These are phyloP conservation scores for Orientallactaga sibirica DNA, from an alignment of 2,797 vertebrate species.

Conservation along the genomic window DNA sequence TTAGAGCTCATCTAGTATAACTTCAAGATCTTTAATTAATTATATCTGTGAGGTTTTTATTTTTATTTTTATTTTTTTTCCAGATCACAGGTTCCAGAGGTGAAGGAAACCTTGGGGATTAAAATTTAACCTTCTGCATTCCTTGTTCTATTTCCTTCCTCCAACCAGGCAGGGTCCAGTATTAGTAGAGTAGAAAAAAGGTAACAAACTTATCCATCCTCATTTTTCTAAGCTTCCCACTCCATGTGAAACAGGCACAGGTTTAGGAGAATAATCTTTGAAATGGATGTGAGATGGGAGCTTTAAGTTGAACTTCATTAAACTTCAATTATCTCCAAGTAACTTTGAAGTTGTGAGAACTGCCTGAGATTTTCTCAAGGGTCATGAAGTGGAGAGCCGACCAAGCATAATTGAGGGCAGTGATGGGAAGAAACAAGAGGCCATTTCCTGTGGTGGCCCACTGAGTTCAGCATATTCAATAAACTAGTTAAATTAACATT, in stretches of 20 bases:
- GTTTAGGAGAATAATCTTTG: background rate
- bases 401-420: background rate
- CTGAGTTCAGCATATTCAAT: background rate
- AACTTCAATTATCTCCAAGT: background rate
- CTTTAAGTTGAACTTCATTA: constrained; percentile 6
- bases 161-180: background rate
- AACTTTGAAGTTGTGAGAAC: constrained; percentile 21
- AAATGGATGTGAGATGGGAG: background rate
- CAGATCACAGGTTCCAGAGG: background rate
- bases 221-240: background rate
- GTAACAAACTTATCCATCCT: background rate
- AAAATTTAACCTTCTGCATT: background rate
- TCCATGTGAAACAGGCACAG: background rate
- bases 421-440: background rate
- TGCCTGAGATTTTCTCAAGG: background rate
- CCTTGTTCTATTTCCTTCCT: background rate
- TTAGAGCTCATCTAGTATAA: background rate
- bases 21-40: background rate
- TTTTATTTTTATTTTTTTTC: no score
- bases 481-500: background rate
- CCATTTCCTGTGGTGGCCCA: background rate
- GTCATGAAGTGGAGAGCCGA: background rate
- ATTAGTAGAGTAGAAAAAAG: background rate
- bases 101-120: background rate
- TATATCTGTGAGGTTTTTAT: background rate